phyloP scores from a whole-genome alignment of 2,113 vertebrate species.

The zebrafish (Danio rerio) region GRCz12tu NC_133182.1:32708001-32708500 shows the following conservation, averaged over 20 bases:
- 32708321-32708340: slow-evolving; percentile 85
- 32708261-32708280: not conserved
- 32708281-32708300: not conserved
- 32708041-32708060: slow-evolving; percentile 1
- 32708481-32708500: slow-evolving; percentile 40
- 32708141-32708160: not conserved
- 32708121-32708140: slow-evolving; percentile 27
- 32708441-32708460: slow-evolving; percentile 81
- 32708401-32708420: slow-evolving; percentile 81
- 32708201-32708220: not conserved
- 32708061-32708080: not conserved
- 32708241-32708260: no score
- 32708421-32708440: slow-evolving; percentile 81
- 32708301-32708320: slow-evolving; percentile 78
- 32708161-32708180: not conserved
- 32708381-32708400: slow-evolving; percentile 67
- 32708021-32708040: not conserved
- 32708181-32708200: not conserved
- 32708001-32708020: no score
- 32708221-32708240: not conserved
- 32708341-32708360: slow-evolving; percentile 81
- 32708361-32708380: slow-evolving; percentile 65
- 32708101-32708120: not conserved
- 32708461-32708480: slow-evolving; percentile 71
- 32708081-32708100: not conserved